Evolutionary conservation across 2,888 invertebrate species (phyloP), one percentile per base, ranked within the genome.

Genomic region (Cybosia mesomella): DNA sequence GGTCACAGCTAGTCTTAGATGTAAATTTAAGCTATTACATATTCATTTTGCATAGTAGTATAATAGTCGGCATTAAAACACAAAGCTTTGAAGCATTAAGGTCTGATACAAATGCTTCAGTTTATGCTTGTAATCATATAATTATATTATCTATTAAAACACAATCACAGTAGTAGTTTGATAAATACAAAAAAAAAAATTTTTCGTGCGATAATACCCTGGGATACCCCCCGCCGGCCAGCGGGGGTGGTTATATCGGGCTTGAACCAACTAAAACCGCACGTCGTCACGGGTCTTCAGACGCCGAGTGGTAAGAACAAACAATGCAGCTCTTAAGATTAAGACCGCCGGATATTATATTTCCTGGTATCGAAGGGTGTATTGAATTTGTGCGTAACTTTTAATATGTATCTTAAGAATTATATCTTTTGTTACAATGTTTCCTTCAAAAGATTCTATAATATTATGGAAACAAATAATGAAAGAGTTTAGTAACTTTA

Each of bases 371-470:
- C 62, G 24, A 43, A 36, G 63, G 63, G 53, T 67, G 49, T 62
- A 34, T 67, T 53, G 63, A 58, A 67, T 67, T 64, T 49, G 60
- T 66, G 59, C 54, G 60, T 70, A 36, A 61, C 60, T 70, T 70
- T 64, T 70, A 70, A 67, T 60, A 61, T 49, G 18, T 39, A 49
- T 43, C 7, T 53, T 18, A n/a, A 49, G 49, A 0, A 39, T 59
- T 60, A 54, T 65, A 61, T 55, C 57, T 22, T 58, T 18, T 18
- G 10, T 24, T 53, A 10, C 9, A 43, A 24, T 59, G n/a, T 21
- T 32, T 7, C 49, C 18, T 49, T 18, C 13, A 54, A 28, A 32
- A 21, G 15, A 54, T 54, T 15, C 53, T 49, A 49, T 49, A 49
- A 21, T 32, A n/a, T 60, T 60, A 22, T 21, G 22, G 0, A 21